Evolutionary conservation across 2,888 invertebrate species (phyloP).

Genomic region (Pecten maximus): DNA sequence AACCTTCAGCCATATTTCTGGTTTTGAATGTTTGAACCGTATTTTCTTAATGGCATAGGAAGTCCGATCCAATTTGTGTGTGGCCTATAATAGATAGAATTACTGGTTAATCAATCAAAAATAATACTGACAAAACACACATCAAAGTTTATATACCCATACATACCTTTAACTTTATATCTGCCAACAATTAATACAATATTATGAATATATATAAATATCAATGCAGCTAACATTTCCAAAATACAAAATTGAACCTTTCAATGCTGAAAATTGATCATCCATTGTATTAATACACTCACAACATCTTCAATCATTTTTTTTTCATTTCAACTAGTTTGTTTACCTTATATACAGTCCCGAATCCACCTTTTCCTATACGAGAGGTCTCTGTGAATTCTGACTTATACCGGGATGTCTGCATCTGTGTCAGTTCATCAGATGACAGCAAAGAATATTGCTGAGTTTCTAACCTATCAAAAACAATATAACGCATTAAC

Average conservation of each 20-base stretch:
- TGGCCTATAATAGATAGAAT: slow-evolving; percentile 73
- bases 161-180: too few relatives aligned
- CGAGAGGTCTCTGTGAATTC: slow-evolving; percentile 76
- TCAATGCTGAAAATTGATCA: too few relatives aligned
- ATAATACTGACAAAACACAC: background rate
- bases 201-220: too few relatives aligned
- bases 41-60: slow-evolving; percentile 92
- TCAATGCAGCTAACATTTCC: too few relatives aligned
- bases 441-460: slow-evolving; percentile 45
- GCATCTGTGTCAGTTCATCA: slow-evolving; percentile 68
- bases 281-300: too few relatives aligned
- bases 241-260: too few relatives aligned
- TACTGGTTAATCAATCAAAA: background rate
- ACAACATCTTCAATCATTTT: too few relatives aligned
- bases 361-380: slow-evolving; percentile 86
- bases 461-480: slow-evolving; percentile 23
- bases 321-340: too few relatives aligned
- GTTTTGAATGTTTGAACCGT: slow-evolving; percentile 79
- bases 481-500: too few relatives aligned
- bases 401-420: slow-evolving; percentile 74
- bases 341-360: slow-evolving; percentile 88
- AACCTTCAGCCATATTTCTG: slow-evolving; percentile 75
- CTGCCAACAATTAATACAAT: too few relatives aligned
- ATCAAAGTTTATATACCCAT: background rate
- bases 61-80: slow-evolving; percentile 89